phyloP scores from a whole-genome alignment of 92 coral and sea anemone species.

The Umimayanthus chanpuru region DNA sequence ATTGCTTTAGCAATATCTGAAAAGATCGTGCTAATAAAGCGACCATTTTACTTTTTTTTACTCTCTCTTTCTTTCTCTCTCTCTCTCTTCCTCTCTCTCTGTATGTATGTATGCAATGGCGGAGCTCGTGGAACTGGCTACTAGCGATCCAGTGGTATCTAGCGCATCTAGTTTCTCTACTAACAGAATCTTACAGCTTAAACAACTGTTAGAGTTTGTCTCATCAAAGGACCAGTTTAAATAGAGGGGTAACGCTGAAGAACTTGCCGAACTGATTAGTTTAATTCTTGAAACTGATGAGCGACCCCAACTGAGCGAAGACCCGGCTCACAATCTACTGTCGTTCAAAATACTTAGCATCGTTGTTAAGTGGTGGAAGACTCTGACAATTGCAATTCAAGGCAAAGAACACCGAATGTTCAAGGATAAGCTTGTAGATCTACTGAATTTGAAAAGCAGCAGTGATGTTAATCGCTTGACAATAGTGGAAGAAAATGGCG shows the following conservation, averaged over 20 bases:
- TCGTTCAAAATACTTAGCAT: conserved; percentile 18
- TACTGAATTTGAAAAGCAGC: conserved; percentile 35
- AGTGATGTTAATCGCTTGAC: conserved; percentile 28
- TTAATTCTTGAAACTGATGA: conserved; percentile 27
- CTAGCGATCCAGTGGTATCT: neutral
- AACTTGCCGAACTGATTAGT: conserved; percentile 34
- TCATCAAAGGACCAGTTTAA: conserved; percentile 33
- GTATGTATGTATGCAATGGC: neutral
- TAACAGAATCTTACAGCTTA: conserved; percentile 20
- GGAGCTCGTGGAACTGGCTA: conserved; percentile 18
- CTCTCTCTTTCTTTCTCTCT: neutral
- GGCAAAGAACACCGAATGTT: conserved; percentile 35
- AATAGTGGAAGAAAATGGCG: conserved; percentile 34
- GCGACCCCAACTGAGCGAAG: conserved; percentile 25
- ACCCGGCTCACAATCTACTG: conserved; percentile 31
- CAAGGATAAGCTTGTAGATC: conserved; percentile 34
- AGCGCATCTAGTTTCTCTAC: neutral
- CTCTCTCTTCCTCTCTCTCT: neutral
- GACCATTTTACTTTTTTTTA: neutral
- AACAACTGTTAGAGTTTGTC: conserved; percentile 42
- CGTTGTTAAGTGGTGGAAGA: conserved; percentile 40
- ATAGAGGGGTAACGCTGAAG: conserved; percentile 29
- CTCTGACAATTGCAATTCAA: conserved; percentile 34
- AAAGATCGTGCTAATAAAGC: no score
- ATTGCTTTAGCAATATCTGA: no score